Conservation (phyloP, 2,888 invertebrate genomes). For the Masnerella sp. region DNA sequence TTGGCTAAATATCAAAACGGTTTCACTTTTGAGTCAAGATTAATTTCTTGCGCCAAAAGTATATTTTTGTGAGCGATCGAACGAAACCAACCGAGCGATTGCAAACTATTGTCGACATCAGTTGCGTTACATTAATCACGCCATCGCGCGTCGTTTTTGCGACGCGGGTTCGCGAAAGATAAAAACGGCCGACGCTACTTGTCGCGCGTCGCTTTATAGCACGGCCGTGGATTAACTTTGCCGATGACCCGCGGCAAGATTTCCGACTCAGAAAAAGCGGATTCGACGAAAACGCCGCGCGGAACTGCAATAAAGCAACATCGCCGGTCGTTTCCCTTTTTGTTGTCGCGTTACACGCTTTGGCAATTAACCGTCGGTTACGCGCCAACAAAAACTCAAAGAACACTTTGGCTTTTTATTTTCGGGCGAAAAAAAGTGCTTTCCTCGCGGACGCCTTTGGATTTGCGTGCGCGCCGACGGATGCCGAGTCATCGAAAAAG, state of each 20-base stretch:
- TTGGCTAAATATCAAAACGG: too few species aligned
- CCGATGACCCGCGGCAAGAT: constrained; percentile 36
- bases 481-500: too few species aligned
- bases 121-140: constrained; percentile 21
- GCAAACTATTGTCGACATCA: too few species aligned
- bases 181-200: constrained; percentile 27
- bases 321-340: constrained; percentile 24
- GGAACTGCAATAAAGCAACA: constrained; percentile 39
- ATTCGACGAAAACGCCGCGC: constrained; percentile 43
- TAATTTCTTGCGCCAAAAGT: too few species aligned
- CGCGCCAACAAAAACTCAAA: not conserved
- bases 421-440: not conserved
- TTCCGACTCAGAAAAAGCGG: constrained; percentile 35
- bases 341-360: constrained; percentile 32
- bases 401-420: not conserved
- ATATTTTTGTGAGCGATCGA: too few species aligned
- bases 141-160: constrained; percentile 18
- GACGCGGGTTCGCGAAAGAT: not conserved
- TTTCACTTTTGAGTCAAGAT: too few species aligned
- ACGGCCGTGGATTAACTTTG: constrained; percentile 36
- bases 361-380: constrained; percentile 40
- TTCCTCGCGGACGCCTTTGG: not conserved
- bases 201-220: constrained; percentile 40
- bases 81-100: not conserved
- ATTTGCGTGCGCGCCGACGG: too few species aligned